A percentile compares a stretch with the other conserved stretches of the same genome.
Conservation (phyloP, 2,113 vertebrate genomes). For the Condylura cristata region DNA sequence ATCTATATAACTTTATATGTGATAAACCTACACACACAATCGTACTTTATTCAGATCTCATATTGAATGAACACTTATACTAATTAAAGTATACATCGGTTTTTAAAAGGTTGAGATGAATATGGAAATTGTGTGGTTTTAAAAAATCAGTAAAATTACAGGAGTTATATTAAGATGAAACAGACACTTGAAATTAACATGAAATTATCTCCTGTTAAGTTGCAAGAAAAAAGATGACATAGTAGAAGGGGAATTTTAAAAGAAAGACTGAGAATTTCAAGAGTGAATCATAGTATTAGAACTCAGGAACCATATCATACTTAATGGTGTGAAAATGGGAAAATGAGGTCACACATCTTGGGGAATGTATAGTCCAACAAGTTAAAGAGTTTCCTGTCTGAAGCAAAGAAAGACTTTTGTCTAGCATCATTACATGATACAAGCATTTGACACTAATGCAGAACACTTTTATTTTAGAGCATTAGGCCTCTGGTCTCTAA, state of each 20-base stretch:
- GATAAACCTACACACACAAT: neutral
- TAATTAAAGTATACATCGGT: slow-evolving; percentile 62
- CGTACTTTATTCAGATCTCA: slow-evolving; percentile 51
- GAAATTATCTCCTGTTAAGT: slow-evolving; percentile 58
- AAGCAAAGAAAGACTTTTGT: slow-evolving; percentile 38
- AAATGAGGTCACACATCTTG: slow-evolving; percentile 40
- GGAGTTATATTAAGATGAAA: slow-evolving; percentile 58
- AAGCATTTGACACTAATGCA: slow-evolving; percentile 59
- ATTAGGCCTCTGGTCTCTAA: slow-evolving; percentile 25
- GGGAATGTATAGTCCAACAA: slow-evolving; percentile 5
- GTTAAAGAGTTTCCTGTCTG: slow-evolving; percentile 53
- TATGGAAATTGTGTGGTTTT: slow-evolving; percentile 64
- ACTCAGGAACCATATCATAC: slow-evolving; percentile 59
- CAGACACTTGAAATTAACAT: slow-evolving; percentile 69
- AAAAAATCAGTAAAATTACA: slow-evolving; percentile 70
- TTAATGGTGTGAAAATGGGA: slow-evolving; percentile 66
- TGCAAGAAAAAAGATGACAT: slow-evolving; percentile 42
- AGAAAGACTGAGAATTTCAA: neutral
- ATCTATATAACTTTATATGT: neutral
- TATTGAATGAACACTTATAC: slow-evolving; percentile 27
- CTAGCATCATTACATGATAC: slow-evolving; percentile 6
- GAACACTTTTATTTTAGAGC: slow-evolving; percentile 24
- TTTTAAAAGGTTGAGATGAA: slow-evolving; percentile 53
- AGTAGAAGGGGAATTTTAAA: slow-evolving; percentile 56
- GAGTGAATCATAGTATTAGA: slow-evolving; percentile 31